Percentiles rank a stretch among this genome's conserved stretches.
Evolutionary conservation across 1,140 invertebrate species (phyloP).

Genomic region (Drosophila mauritiana): DNA sequence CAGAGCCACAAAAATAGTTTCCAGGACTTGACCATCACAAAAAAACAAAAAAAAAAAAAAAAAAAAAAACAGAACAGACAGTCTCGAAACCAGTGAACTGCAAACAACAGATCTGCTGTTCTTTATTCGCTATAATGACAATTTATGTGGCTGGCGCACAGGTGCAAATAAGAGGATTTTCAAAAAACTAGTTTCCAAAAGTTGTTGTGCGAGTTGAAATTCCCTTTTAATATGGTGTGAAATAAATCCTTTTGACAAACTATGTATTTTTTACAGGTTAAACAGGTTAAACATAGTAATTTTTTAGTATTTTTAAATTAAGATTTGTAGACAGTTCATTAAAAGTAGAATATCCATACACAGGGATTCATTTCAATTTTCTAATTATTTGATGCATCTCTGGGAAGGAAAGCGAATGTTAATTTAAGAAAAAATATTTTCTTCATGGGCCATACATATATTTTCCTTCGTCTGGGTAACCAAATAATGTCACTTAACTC

Average conservation of each 20-base stretch:
- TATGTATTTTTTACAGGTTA: too few relatives aligned
- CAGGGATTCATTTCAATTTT: too few relatives aligned
- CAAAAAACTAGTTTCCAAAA: not conserved
- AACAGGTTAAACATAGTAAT: too few relatives aligned
- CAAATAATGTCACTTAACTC: slow-evolving; percentile 49
- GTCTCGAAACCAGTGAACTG: slow-evolving; percentile 42
- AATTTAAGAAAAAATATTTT: not conserved
- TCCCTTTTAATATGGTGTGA: not conserved
- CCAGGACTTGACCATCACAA: slow-evolving; percentile 36
- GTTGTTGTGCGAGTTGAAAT: not conserved
- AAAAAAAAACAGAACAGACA: not conserved
- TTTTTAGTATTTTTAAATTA: too few relatives aligned
- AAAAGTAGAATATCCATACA: too few relatives aligned
- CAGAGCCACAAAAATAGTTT: slow-evolving; percentile 38
- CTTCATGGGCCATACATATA: not conserved
- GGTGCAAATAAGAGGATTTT: slow-evolving; percentile 7
- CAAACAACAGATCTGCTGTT: slow-evolving; percentile 37
- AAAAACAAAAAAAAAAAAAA: not conserved
- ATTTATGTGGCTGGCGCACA: slow-evolving; percentile 24
- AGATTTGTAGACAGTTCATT: too few relatives aligned
- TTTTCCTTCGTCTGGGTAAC: slow-evolving; percentile 14
- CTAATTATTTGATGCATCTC: too few relatives aligned
- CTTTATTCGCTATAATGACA: slow-evolving; percentile 23
- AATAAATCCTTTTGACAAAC: too few relatives aligned
- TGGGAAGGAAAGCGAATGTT: too few relatives aligned